Conservation (phyloP, 2,888 invertebrate genomes). For the Sinhomidia bicolor region DNA sequence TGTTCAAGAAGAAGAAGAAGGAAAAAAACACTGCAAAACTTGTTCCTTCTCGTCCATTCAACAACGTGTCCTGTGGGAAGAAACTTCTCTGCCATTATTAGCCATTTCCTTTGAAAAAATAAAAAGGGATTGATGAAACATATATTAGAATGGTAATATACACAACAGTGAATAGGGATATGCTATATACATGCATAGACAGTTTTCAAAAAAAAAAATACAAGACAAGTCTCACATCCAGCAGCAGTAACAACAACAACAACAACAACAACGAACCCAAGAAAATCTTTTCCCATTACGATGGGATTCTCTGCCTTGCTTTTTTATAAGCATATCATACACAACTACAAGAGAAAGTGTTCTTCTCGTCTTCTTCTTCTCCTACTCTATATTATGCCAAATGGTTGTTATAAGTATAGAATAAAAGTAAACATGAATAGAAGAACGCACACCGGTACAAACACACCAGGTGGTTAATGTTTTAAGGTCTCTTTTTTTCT, state of each 20-base stretch:
- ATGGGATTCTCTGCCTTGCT: constrained; percentile 4
- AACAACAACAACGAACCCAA: neutral
- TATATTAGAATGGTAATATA: neutral
- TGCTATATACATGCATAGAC: neutral
- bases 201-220: neutral
- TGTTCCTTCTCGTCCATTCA: neutral
- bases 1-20: neutral
- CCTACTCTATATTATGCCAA: neutral
- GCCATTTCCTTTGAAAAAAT: constrained; percentile 53
- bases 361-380: neutral
- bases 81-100: constrained; percentile 49
- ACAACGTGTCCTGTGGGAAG: constrained; percentile 39
- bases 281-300: constrained; percentile 54
- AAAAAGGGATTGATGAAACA: constrained; percentile 32
- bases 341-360: neutral
- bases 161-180: neutral
- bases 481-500: constrained; percentile 44
- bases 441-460: constrained; percentile 23
- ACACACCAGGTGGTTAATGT: constrained; percentile 65
- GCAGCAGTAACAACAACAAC: neutral
- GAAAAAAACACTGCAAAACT: neutral
- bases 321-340: neutral
- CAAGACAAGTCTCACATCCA: neutral
- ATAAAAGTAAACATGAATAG: constrained; percentile 35
- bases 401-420: neutral